phyloP scores from a whole-genome alignment of 2,113 vertebrate species.

The Saguinus midas region DNA sequence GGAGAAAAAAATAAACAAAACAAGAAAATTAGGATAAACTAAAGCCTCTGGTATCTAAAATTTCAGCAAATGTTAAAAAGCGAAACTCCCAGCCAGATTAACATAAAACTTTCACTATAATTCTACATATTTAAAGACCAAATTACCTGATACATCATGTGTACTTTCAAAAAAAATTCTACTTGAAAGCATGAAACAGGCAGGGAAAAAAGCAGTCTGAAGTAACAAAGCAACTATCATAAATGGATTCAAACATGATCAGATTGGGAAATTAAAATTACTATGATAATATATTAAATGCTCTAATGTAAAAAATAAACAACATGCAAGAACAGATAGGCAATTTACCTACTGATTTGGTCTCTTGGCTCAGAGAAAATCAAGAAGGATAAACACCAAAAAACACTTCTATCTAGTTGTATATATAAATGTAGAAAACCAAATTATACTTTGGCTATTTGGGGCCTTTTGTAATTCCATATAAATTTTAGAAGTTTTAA shows the following conservation, averaged over 20 bases:
- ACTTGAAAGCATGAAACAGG: neutral
- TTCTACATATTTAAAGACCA: neutral
- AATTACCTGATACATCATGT: too few species aligned
- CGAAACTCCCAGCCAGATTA: neutral
- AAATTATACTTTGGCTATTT: neutral
- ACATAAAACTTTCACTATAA: neutral
- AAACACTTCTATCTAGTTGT: neutral
- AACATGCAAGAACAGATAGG: neutral
- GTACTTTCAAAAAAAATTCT: neutral
- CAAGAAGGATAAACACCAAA: neutral
- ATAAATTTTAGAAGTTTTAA: neutral
- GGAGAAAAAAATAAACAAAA: neutral
- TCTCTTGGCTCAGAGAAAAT: neutral
- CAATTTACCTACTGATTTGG: too few species aligned
- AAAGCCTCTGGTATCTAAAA: neutral
- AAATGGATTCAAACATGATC: neutral
- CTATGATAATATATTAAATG: neutral
- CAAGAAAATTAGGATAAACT: neutral
- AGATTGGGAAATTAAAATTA: neutral
- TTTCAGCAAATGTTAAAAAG: neutral
- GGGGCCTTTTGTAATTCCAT: neutral
- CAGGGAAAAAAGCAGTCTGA: neutral
- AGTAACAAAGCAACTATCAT: neutral
- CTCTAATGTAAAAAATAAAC: neutral
- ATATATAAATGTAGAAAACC: neutral